Evolutionary conservation across 2,113 vertebrate species (phyloP).

Genomic region (Myrmecophaga tridactyla): DNA sequence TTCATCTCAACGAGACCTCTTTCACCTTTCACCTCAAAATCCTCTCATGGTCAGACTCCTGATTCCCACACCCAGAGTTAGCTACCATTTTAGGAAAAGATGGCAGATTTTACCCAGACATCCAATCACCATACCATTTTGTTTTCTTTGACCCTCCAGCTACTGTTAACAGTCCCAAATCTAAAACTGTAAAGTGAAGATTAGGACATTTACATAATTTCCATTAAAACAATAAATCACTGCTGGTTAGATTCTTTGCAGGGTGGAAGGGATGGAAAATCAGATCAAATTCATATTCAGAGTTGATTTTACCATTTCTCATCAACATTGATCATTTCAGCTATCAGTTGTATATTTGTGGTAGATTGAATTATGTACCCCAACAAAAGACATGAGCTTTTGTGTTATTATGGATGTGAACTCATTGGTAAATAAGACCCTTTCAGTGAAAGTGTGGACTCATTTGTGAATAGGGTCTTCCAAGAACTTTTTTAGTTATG

Average conservation of each 20-base stretch:
- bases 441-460: too few relatives aligned
- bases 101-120: neutral
- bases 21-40: too few relatives aligned
- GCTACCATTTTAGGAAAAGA: slow-evolving; percentile 51
- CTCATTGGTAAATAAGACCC: too few relatives aligned
- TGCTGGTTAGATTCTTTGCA: neutral
- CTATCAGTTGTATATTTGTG: neutral
- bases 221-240: neutral
- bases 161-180: neutral
- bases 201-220: neutral
- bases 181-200: neutral
- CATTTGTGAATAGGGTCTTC: too few relatives aligned
- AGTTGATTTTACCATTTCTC: slow-evolving; percentile 1
- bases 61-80: neutral
- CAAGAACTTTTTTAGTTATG: too few relatives aligned
- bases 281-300: neutral
- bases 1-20: too few relatives aligned
- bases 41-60: slow-evolving; percentile 14
- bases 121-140: neutral
- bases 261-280: neutral
- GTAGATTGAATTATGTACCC: too few relatives aligned
- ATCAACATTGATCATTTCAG: slow-evolving; percentile 45
- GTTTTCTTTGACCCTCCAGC: neutral
- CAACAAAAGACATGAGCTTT: too few relatives aligned
- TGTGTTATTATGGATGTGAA: too few relatives aligned